These are phyloP conservation scores for Ariopsis seemanni DNA, from an alignment of 2,113 vertebrate species.

Conservation along the genomic window DNA sequence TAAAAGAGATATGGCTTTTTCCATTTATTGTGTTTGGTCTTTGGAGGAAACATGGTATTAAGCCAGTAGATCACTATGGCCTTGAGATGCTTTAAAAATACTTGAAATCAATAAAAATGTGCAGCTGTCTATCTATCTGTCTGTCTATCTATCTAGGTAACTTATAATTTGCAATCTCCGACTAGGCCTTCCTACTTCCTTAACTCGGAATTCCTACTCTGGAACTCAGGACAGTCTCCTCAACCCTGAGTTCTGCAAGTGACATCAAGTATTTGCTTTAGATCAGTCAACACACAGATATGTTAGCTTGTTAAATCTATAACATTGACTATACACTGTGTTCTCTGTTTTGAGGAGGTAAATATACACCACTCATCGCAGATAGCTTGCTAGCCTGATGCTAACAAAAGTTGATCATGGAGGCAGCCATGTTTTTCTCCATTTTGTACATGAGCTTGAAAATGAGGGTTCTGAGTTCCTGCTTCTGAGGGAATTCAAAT, in stretches of 20 bases:
- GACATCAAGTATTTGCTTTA: not conserved
- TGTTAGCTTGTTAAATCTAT: not conserved
- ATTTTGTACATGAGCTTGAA: not conserved
- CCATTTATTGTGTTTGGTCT: not conserved
- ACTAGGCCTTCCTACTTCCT: not conserved
- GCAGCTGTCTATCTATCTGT: not conserved
- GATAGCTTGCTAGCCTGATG: not conserved
- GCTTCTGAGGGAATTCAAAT: not conserved
- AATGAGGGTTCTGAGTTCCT: not conserved
- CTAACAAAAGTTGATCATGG: not conserved
- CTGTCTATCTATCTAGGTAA: not conserved
- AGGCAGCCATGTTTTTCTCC: not conserved
- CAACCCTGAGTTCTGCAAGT: not conserved
- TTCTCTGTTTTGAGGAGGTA: not conserved
- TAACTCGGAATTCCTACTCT: not conserved
- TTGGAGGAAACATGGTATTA: not conserved
- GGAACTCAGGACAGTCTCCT: not conserved
- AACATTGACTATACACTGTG: not conserved
- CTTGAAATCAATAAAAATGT: not conserved
- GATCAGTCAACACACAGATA: not conserved
- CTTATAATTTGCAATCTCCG: not conserved
- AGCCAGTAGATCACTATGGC: not conserved
- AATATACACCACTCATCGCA: not conserved
- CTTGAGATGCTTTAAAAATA: not conserved
- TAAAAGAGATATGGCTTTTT: not conserved